Base-by-base conservation (phyloP, 2,888 invertebrate genomes). In the Ophraella communa region DNA sequence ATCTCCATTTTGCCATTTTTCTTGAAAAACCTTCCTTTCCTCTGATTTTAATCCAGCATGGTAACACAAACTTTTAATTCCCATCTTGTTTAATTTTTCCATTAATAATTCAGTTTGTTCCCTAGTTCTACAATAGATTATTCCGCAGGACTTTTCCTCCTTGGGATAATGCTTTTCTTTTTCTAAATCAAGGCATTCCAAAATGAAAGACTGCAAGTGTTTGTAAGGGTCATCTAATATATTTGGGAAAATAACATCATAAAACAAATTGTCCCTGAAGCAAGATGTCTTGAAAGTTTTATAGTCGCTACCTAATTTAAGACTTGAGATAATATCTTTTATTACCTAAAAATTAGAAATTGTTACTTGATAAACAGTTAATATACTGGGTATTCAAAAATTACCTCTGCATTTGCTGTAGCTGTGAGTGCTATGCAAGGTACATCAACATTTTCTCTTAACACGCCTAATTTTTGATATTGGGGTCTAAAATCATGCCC, bases 401-500 rank as follows among this genome's bases (percentile, higher is more conserved):
- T 60, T 78, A 87, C 88, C 76, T 86, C 85, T 44, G 86, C 83
- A 61, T 90, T 88, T 4, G 99, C 98, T 0, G 99, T 99, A 0
- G 99, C 99, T 5, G 99, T 99, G 49, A 99, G 84, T 0, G 98
- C 98, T 55, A 98, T 86, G 87, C 94, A 94, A 1, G 94, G 91
- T 64, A 95, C 87, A 59, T 86, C 84, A 59, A 87, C 87, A 78
- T 91, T 89, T 24, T 80, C 76, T 59, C 91, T 84, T 45, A 94
- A 82, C 8, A 82, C 78, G 0, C 96, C 95, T 21, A 99, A 84
- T 81, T 95, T 94, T 20, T 98, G 85, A 81, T 98, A 99, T 81
- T 96, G 95, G 0, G 96, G 96, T 5, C 96, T 86, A 81, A 99
- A 99, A 82, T 98, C 98, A 83, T 98, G 98, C 0, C 99, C 99